Evolutionary conservation across 2,888 invertebrate species (phyloP).

Genomic region (Odontothrips loti): DNA sequence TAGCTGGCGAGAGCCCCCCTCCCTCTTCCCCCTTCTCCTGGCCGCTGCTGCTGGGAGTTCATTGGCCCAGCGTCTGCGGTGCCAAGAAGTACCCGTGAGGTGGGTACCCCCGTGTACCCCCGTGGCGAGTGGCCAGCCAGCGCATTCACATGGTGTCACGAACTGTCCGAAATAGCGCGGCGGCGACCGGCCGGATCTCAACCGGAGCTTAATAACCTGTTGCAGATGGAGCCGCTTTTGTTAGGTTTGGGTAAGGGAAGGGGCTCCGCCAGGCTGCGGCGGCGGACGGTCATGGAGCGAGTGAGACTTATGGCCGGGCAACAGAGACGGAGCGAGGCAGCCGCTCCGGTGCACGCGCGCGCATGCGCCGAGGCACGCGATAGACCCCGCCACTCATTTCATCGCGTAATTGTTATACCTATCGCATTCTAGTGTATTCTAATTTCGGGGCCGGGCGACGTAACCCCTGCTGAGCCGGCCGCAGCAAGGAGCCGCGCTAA

Average conservation of each 20-base stretch:
- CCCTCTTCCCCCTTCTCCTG: not conserved
- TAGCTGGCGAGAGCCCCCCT: not conserved
- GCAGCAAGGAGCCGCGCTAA: no score
- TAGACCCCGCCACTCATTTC: conserved; percentile 7
- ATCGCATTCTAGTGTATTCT: not conserved
- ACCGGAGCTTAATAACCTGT: conserved; percentile 1
- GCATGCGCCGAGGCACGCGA: not conserved
- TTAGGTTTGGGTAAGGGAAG: not conserved
- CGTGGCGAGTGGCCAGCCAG: not conserved
- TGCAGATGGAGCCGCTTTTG: conserved; percentile 12
- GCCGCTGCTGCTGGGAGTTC: not conserved
- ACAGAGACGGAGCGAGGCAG: not conserved
- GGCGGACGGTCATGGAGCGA: no score
- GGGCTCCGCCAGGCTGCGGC: no score
- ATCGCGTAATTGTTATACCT: conserved; percentile 17
- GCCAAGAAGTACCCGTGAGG: not conserved
- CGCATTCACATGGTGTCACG: conserved; percentile 11
- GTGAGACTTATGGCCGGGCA: not conserved
- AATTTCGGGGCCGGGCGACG: not conserved
- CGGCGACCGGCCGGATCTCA: not conserved
- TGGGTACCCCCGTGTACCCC: not conserved
- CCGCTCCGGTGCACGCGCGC: not conserved
- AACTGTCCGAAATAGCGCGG: conserved; percentile 11
- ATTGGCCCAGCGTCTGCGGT: not conserved
- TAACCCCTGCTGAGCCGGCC: not conserved